Percentiles rank a stretch among this genome's conserved stretches.
Evolutionary conservation across 2,888 invertebrate genomes (phyloP).

Genomic region (Zootermopsis nevadensis): DNA sequence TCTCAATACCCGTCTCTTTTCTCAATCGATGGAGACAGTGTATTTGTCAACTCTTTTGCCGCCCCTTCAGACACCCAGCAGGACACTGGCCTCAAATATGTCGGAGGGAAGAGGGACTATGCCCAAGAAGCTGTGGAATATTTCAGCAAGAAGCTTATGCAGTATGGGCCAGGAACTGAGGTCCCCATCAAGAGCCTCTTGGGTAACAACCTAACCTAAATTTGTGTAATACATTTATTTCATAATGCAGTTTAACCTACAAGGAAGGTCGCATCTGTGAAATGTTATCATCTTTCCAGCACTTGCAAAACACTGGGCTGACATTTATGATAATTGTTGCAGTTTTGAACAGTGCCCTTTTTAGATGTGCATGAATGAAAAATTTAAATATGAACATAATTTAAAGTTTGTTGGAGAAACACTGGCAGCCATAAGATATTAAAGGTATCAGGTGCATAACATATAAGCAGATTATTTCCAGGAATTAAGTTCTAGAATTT

Average conservation of each 20-base stretch:
- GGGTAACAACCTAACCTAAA: conserved; percentile 60
- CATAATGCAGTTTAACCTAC: neutral
- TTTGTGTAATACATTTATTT: neutral
- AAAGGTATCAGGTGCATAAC: too few species aligned
- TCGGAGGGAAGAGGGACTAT: conserved; percentile 82
- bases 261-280: neutral
- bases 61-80: conserved; percentile 69
- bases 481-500: too few species aligned
- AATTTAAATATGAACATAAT: too few species aligned
- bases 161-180: conserved; percentile 96
- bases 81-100: conserved; percentile 56
- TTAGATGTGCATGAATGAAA: too few species aligned
- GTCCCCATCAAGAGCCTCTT: conserved; percentile 96
- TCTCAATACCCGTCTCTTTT: conserved; percentile 97
- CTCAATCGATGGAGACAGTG: conserved; percentile 92
- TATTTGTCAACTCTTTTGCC: conserved; percentile 85
- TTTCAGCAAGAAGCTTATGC: conserved; percentile 93
- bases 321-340: too few species aligned
- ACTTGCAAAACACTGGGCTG: too few species aligned
- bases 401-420: too few species aligned
- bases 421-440: too few species aligned
- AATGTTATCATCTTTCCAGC: neutral
- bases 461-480: too few species aligned
- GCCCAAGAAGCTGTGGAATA: conserved; percentile 98
- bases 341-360: too few species aligned